A percentile compares a stretch with the other conserved stretches of the same genome.
phyloP scores from a whole-genome alignment of 2,113 vertebrate species.

The Spea bombifrons region DNA sequence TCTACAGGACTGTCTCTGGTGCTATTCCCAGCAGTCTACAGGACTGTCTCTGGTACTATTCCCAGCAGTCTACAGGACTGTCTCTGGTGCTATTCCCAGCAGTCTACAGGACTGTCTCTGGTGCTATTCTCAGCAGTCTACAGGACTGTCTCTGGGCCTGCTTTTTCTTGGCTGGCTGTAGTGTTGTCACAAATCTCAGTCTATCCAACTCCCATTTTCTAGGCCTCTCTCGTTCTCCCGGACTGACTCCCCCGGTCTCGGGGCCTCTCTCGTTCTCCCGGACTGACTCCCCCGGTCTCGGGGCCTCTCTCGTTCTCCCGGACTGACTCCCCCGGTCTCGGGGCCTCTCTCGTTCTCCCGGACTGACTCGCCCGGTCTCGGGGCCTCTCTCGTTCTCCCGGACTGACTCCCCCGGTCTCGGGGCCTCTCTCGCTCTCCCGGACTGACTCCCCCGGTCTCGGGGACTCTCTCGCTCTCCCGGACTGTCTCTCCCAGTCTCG shows the following conservation, averaged over 20 bases:
- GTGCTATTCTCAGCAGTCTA: no score
- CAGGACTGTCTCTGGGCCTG: not conserved
- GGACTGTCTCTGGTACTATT: no score
- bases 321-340: conserved; percentile 10
- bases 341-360: not conserved
- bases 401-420: not conserved
- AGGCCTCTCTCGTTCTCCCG: conserved; percentile 1
- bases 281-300: not conserved
- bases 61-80: no score
- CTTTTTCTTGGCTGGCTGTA: not conserved
- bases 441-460: conserved; percentile 16
- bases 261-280: not conserved
- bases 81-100: no score
- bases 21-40: no score
- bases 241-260: conserved; percentile 15
- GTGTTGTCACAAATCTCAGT: not conserved
- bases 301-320: conserved; percentile 1
- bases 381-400: conserved; percentile 4
- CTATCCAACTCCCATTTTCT: not conserved
- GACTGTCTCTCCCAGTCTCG: not conserved
- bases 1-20: no score
- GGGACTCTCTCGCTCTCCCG: not conserved
- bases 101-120: no score
- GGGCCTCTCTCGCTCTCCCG: conserved; percentile 1
- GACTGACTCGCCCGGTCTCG: not conserved